Conservation (phyloP, 92 coral and sea anemone species). For the Muricea muricata region DNA sequence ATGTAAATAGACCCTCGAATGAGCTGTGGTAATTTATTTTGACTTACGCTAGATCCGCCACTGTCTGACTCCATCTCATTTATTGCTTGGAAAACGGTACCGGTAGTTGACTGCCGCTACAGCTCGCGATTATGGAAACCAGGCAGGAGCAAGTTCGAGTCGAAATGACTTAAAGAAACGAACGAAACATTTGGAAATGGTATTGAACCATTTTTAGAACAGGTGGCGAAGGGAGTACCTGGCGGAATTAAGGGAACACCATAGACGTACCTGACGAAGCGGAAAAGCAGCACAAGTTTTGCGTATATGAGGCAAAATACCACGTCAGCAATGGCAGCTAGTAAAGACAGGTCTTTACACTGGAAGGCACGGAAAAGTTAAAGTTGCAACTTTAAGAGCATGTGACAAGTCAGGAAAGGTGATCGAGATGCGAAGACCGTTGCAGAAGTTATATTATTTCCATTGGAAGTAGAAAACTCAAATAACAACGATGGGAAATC, state of each 20-base stretch:
- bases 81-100: constrained; percentile 8
- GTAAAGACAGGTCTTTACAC: constrained; percentile 16
- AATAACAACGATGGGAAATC: too few species aligned
- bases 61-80: too few species aligned
- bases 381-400: not conserved
- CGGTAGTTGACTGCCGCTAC: not conserved
- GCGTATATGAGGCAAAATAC: not conserved
- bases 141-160: not conserved
- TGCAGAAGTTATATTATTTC: constrained; percentile 13
- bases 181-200: not conserved
- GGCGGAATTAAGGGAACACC: not conserved
- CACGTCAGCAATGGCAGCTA: constrained; percentile 15
- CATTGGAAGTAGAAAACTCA: too few species aligned
- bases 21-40: too few species aligned
- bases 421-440: constrained; percentile 41
- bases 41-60: too few species aligned
- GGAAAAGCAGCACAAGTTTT: not conserved
- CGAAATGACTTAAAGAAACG: not conserved
- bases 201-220: constrained; percentile 9
- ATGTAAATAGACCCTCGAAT: too few species aligned
- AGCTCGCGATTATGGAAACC: not conserved
- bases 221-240: constrained; percentile 6
- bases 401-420: constrained; percentile 44
- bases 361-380: constrained; percentile 24
- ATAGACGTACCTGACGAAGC: not conserved